phyloP scores from a whole-genome alignment of 2,888 invertebrate genomes.

The Tolmerus cingulatus region DNA sequence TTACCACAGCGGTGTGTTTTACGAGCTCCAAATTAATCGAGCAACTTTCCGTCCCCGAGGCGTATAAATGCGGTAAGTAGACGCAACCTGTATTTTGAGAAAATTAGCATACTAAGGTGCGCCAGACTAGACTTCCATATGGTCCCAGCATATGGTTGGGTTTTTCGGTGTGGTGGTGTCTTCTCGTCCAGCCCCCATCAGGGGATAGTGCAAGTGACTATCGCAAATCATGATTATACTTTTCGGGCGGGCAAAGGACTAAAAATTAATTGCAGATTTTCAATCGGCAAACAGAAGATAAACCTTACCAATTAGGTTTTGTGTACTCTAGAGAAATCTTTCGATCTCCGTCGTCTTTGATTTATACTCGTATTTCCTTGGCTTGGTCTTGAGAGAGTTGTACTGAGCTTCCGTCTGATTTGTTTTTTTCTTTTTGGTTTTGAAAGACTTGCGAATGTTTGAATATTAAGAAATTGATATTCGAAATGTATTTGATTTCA shows the following conservation, averaged over 20 bases:
- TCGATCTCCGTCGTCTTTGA: background rate
- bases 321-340: background rate
- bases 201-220: background rate
- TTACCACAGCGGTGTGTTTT: slow-evolving; percentile 5
- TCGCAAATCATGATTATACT: background rate
- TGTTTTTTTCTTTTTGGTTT: too few species aligned
- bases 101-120: background rate
- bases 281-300: background rate
- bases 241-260: background rate
- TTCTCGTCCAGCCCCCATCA: background rate
- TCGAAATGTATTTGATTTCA: background rate
- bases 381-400: background rate
- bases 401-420: background rate
- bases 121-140: background rate
- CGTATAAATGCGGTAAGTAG: slow-evolving; percentile 1
- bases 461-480: background rate
- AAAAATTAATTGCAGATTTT: background rate
- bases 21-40: slow-evolving; percentile 2
- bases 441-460: background rate
- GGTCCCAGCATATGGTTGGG: background rate
- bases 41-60: background rate
- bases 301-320: background rate
- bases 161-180: background rate
- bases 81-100: background rate
- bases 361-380: background rate